Evolutionary conservation across 2,113 vertebrate genomes (phyloP).

Genomic region (Gulo gulo): DNA sequence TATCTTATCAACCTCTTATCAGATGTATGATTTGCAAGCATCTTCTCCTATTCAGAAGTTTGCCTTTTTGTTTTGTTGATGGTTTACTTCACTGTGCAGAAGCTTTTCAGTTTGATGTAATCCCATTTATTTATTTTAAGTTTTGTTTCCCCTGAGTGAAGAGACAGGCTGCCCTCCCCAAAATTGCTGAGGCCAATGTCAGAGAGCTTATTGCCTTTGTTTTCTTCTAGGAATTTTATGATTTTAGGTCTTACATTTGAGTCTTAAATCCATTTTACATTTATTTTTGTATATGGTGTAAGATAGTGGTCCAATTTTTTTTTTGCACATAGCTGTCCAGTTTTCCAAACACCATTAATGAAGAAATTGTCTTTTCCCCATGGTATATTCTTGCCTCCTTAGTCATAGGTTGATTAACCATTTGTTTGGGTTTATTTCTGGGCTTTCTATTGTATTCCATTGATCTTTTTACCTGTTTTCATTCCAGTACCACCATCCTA

Average conservation of each 20-base stretch:
- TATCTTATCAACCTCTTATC: not conserved
- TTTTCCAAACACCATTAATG: not conserved
- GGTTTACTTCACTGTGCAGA: not conserved
- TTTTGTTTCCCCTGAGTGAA: not conserved
- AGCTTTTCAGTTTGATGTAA: not conserved
- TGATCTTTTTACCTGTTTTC: not conserved
- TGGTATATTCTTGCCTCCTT: not conserved
- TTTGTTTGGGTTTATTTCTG: not conserved
- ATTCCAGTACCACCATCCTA: not conserved
- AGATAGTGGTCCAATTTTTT: not conserved
- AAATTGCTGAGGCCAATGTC: not conserved
- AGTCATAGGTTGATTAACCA: not conserved
- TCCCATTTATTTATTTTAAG: not conserved
- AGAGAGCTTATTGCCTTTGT: not conserved
- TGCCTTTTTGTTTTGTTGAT: not conserved
- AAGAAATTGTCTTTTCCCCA: not conserved
- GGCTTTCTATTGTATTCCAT: not conserved
- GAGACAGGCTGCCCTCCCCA: not conserved
- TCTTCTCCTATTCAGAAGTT: not conserved
- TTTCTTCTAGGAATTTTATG: not conserved
- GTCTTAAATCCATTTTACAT: not conserved
- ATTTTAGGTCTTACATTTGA: not conserved
- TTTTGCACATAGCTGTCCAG: not conserved
- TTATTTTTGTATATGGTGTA: not conserved
- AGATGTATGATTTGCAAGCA: not conserved